These are phyloP conservation scores for Pemphigus obesinymphae DNA, from an alignment of 1,140 invertebrate species.

Conservation along the genomic window DNA sequence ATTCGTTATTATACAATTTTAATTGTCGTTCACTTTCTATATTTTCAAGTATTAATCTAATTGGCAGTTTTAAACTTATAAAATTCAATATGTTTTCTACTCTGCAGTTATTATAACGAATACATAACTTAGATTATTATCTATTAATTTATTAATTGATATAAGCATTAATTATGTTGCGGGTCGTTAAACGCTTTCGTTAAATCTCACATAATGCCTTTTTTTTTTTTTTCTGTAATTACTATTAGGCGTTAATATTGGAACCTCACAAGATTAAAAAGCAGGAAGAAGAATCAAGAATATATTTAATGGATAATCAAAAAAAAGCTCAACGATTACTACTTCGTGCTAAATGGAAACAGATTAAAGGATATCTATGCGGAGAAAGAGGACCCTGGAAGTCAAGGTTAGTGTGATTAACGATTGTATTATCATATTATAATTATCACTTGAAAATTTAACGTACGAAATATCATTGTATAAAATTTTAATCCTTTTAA, in stretches of 20 bases:
- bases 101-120: neutral
- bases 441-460: too few relatives aligned
- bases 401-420: slow-evolving; percentile 51
- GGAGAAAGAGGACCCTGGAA: slow-evolving; percentile 60
- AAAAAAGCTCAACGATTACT: slow-evolving; percentile 53
- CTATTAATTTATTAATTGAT: neutral
- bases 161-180: neutral
- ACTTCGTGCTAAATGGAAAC: slow-evolving; percentile 56
- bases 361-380: slow-evolving; percentile 55
- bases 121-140: too few relatives aligned
- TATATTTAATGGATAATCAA: slow-evolving; percentile 44
- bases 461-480: too few relatives aligned
- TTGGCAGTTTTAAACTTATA: neutral
- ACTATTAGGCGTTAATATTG: slow-evolving; percentile 49
- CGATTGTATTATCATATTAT: too few relatives aligned
- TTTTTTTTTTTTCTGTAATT: too few relatives aligned
- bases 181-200: slow-evolving; percentile 9
- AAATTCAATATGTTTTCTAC: neutral
- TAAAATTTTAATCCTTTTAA: too few relatives aligned
- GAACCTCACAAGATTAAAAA: slow-evolving; percentile 55
- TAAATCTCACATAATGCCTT: too few relatives aligned
- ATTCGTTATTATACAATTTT: neutral
- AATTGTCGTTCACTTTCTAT: slow-evolving; percentile 14
- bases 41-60: neutral
- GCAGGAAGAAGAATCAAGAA: slow-evolving; percentile 52